These are phyloP conservation scores for Empis livida DNA, from an alignment of 2,888 invertebrate genomes.

Conservation along the genomic window DNA sequence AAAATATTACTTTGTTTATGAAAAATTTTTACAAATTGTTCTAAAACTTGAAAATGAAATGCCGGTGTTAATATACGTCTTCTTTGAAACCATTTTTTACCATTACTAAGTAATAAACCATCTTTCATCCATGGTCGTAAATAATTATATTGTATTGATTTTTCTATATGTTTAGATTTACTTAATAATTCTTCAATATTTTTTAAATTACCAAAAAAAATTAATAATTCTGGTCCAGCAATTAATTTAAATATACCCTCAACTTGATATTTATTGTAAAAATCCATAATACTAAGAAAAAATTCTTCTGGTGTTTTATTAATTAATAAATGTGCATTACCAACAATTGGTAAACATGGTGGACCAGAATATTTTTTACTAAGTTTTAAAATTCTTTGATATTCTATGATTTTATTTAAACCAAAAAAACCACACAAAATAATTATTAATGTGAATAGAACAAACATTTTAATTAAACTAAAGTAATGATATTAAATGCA, in stretches of 20 bases:
- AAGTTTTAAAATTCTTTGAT: slow-evolving; percentile 20
- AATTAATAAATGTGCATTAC: slow-evolving; percentile 35
- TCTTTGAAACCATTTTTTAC: slow-evolving; percentile 44
- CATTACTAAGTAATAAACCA: slow-evolving; percentile 25
- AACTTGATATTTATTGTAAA: not conserved
- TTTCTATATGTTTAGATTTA: not conserved
- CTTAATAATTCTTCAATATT: slow-evolving; percentile 21
- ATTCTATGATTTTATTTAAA: slow-evolving; percentile 14
- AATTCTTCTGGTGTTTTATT: not conserved
- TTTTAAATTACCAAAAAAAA: slow-evolving; percentile 22
- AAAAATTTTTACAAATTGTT: slow-evolving; percentile 52
- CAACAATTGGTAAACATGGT: slow-evolving; percentile 39
- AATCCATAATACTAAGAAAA: not conserved
- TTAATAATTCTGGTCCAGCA: slow-evolving; percentile 24
- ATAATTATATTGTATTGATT: slow-evolving; percentile 17
- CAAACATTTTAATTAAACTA: too few relatives aligned
- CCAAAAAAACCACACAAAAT: too few relatives aligned
- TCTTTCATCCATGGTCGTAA: slow-evolving; percentile 26
- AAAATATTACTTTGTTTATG: slow-evolving; percentile 46
- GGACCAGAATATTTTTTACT: slow-evolving; percentile 23
- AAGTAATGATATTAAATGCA: too few relatives aligned
- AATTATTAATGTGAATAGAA: too few relatives aligned
- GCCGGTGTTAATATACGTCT: slow-evolving; percentile 57
- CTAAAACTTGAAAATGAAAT: slow-evolving; percentile 60
- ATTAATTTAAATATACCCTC: not conserved